These are phyloP conservation scores for Ceratosolen solmsi DNA, from an alignment of 1,140 invertebrate species.

Conservation along the genomic window DNA sequence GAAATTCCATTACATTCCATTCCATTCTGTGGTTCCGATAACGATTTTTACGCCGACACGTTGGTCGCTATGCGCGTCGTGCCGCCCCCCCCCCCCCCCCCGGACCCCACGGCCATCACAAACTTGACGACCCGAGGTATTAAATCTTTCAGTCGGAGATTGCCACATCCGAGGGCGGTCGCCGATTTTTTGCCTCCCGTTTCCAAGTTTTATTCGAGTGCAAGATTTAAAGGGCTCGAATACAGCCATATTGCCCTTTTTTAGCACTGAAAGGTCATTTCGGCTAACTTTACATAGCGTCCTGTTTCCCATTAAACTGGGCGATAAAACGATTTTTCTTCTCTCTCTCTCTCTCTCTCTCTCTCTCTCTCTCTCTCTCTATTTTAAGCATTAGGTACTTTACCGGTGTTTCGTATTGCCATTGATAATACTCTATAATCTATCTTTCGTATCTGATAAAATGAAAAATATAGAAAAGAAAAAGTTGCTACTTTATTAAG, in stretches of 20 bases:
- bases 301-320: too few species aligned
- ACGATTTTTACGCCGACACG: background rate
- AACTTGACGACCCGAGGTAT: conserved; percentile 17
- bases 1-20: background rate
- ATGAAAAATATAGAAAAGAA: too few species aligned
- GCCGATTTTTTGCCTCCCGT: background rate
- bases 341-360: background rate
- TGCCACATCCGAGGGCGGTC: background rate
- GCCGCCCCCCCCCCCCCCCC: background rate
- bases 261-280: background rate
- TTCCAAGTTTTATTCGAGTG: conserved; percentile 7
- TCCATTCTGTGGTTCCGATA: background rate
- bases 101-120: background rate
- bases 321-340: too few species aligned
- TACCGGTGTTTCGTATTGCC: background rate
- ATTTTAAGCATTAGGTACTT: background rate
- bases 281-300: background rate
- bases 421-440: background rate
- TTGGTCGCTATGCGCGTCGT: too few species aligned
- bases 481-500: too few species aligned
- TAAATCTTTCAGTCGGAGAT: conserved; percentile 32
- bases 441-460: too few species aligned
- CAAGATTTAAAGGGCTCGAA: conserved; percentile 9
- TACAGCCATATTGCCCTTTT: background rate
- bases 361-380: background rate